phyloP scores from a whole-genome alignment of 2,797 vertebrate genomes.

The Enoplosus armatus region DNA sequence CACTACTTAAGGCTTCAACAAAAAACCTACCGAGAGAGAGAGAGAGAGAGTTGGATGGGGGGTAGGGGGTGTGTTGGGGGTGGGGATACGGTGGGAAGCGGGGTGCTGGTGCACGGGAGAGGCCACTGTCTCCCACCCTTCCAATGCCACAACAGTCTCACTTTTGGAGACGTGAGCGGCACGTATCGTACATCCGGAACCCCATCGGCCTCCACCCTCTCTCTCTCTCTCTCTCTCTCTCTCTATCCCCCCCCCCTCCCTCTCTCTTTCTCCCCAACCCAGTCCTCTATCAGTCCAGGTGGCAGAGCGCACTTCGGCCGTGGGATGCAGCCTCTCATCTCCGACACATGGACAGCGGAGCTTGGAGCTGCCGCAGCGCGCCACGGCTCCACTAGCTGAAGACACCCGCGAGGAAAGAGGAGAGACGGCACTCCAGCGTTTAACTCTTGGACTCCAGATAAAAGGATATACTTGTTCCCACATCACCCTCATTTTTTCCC shows the following conservation, averaged over 20 bases:
- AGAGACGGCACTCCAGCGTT: conserved; percentile 70
- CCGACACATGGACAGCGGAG: conserved; percentile 83
- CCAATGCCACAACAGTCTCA: conserved; percentile 86
- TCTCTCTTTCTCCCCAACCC: conserved; percentile 29
- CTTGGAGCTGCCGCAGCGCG: conserved; percentile 81
- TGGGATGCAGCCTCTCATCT: conserved; percentile 89
- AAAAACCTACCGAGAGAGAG: not conserved
- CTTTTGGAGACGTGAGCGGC: conserved; percentile 83
- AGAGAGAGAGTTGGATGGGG: not conserved
- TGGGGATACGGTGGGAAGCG: conserved; percentile 19
- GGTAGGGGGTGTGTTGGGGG: conserved; percentile 15
- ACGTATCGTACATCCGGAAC: conserved; percentile 80
- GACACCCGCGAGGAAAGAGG: conserved; percentile 69
- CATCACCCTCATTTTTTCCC: not conserved
- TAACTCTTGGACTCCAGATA: conserved; percentile 47
- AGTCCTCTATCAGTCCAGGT: conserved; percentile 83
- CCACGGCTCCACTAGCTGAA: conserved; percentile 79
- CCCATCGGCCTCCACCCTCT: conserved; percentile 41
- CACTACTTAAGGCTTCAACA: not conserved
- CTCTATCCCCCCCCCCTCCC: not conserved
- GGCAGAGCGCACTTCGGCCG: conserved; percentile 85
- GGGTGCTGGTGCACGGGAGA: conserved; percentile 79
- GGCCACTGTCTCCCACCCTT: conserved; percentile 75
- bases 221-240: not conserved
- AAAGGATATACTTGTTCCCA: conserved; percentile 51